Evolutionary conservation across 92 coral and sea anemone species (phyloP).

Genomic region (Zoanthus gigantus): DNA sequence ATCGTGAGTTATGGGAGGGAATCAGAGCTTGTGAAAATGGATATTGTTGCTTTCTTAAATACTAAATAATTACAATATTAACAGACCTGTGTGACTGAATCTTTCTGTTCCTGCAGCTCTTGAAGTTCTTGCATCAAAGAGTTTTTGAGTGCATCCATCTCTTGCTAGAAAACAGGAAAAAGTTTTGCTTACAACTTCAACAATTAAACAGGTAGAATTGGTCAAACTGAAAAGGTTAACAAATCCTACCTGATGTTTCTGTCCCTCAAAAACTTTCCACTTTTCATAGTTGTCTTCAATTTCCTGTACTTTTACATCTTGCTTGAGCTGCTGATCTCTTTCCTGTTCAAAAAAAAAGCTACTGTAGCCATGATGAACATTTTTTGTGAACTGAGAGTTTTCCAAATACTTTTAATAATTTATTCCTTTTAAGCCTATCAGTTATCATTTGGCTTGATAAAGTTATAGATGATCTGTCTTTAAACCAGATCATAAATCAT

Average conservation of each 20-base stretch:
- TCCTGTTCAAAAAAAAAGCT: conserved; percentile 36
- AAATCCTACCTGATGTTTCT: conserved; percentile 76
- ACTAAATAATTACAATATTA: background rate
- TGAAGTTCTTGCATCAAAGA: conserved; percentile 75
- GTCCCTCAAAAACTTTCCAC: conserved; percentile 87
- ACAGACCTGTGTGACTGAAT: conserved; percentile 23
- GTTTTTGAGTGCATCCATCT: conserved; percentile 67
- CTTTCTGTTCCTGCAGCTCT: conserved; percentile 72
- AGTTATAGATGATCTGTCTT: too few species aligned
- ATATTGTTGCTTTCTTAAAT: too few species aligned
- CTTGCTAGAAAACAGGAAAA: conserved; percentile 61
- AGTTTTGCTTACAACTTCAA: background rate
- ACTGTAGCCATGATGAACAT: background rate
- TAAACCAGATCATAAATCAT: too few species aligned
- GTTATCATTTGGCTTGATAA: too few species aligned
- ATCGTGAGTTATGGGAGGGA: too few species aligned
- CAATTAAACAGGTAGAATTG: background rate
- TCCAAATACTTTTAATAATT: too few species aligned
- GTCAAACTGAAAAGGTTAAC: background rate
- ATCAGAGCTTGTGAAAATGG: too few species aligned
- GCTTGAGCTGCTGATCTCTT: conserved; percentile 70
- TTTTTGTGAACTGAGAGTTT: background rate
- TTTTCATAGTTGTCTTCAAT: conserved; percentile 83
- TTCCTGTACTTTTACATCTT: conserved; percentile 74
- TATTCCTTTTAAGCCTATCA: too few species aligned